phyloP scores from a whole-genome alignment of 2,888 invertebrate species.

The Archips crataeganus region DNA sequence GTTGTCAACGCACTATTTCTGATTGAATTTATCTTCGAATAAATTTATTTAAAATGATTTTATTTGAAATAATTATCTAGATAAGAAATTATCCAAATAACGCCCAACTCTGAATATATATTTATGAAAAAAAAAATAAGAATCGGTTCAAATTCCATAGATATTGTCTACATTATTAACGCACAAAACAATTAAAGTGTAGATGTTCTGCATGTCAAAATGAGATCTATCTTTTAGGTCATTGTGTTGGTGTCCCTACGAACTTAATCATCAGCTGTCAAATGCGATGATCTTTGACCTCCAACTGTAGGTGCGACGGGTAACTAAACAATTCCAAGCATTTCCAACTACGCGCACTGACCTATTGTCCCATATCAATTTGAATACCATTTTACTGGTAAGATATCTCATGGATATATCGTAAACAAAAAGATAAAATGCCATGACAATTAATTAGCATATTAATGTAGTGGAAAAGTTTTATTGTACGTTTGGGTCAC shows the following conservation, averaged over 20 bases:
- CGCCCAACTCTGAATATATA: too few relatives aligned
- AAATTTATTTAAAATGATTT: too few relatives aligned
- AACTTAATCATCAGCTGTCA: background rate
- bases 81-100: too few relatives aligned
- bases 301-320: background rate
- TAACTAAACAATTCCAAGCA: background rate
- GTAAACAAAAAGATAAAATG: background rate
- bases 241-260: background rate
- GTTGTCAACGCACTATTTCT: too few relatives aligned
- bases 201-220: too few relatives aligned
- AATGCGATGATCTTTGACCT: background rate
- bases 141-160: too few relatives aligned
- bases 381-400: background rate
- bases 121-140: too few relatives aligned
- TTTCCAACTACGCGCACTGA: background rate
- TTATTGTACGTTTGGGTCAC: background rate
- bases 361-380: background rate
- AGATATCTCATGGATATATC: background rate
- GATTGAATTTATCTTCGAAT: too few relatives aligned
- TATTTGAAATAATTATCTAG: too few relatives aligned
- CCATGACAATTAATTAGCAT: slow-evolving; percentile 5
- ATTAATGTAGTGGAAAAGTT: slow-evolving; percentile 2
- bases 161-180: too few relatives aligned
- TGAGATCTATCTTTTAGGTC: too few relatives aligned
- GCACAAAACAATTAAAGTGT: too few relatives aligned